A percentile compares a stretch with the other conserved stretches of the same genome.
Evolutionary conservation across 1,140 invertebrate species (phyloP).

Genomic region (Brachystomella parvula): DNA sequence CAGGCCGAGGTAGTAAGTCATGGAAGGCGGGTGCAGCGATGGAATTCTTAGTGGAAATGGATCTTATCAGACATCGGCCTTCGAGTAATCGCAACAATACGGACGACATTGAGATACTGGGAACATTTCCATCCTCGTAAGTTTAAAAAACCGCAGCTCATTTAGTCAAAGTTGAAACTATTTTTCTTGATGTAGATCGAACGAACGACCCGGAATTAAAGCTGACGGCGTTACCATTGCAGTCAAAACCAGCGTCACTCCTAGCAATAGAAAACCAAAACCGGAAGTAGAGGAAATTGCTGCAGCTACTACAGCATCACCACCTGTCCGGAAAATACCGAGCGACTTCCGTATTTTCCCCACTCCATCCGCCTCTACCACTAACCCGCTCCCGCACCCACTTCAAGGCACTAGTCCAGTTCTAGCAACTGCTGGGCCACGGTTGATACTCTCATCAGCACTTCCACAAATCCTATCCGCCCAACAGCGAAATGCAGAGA

Average conservation of each 20-base stretch:
- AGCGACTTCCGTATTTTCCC: not conserved
- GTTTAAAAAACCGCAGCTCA: not conserved
- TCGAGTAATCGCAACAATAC: not conserved
- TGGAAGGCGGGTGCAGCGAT: not conserved
- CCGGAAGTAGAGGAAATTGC: no score
- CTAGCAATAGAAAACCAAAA: not conserved
- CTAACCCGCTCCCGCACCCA: not conserved
- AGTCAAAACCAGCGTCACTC: not conserved
- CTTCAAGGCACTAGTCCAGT: not conserved
- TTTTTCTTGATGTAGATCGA: no score
- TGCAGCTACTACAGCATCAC: not conserved
- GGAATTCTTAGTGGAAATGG: not conserved
- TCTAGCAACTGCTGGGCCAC: not conserved
- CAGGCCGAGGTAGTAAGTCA: not conserved
- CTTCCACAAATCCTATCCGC: not conserved
- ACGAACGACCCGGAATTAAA: not conserved
- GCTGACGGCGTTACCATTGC: not conserved
- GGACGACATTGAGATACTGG: not conserved
- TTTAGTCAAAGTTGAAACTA: not conserved
- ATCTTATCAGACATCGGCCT: constrained; percentile 4
- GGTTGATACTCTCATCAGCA: not conserved
- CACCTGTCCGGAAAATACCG: not conserved
- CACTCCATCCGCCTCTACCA: not conserved
- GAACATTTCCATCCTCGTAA: not conserved
- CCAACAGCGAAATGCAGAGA: not conserved